Evolutionary conservation across 2,888 invertebrate species (phyloP).

Genomic region (Orthosia cruda): DNA sequence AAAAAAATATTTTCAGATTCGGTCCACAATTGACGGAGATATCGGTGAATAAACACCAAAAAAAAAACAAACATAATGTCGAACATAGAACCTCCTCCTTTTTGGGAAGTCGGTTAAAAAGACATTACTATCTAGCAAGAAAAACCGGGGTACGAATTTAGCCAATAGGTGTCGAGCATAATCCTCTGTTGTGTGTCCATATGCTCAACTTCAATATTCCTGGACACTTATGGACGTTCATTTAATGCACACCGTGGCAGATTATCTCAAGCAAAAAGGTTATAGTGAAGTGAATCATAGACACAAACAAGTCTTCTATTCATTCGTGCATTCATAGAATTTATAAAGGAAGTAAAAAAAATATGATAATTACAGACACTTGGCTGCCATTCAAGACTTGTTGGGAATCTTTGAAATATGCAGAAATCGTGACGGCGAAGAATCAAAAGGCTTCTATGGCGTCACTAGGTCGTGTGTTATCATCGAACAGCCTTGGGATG

Average conservation of each 20-base stretch:
- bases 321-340: slow-evolving; percentile 35
- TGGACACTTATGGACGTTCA: neutral
- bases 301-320: neutral
- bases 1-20: too few species aligned
- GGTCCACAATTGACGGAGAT: too few species aligned
- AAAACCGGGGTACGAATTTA: neutral
- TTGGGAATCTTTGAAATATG: slow-evolving; percentile 55
- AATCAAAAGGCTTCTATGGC: slow-evolving; percentile 58
- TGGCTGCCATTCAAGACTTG: slow-evolving; percentile 23
- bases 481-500: slow-evolving; percentile 68
- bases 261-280: neutral
- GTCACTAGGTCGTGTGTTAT: slow-evolving; percentile 68
- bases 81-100: too few species aligned
- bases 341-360: slow-evolving; percentile 54
- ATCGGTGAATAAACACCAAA: too few species aligned
- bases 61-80: too few species aligned
- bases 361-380: slow-evolving; percentile 54
- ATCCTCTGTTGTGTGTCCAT: too few species aligned
- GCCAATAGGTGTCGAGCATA: neutral
- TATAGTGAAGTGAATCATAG: slow-evolving; percentile 17
- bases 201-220: neutral
- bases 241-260: too few species aligned
- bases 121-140: too few species aligned
- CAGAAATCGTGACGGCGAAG: slow-evolving; percentile 61
- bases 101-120: too few species aligned